Percentiles rank a stretch among this genome's conserved stretches.
These are phyloP conservation scores for Haliaeetus leucogaster DNA, from an alignment of 2,113 vertebrate genomes.

Conservation along the genomic window DNA sequence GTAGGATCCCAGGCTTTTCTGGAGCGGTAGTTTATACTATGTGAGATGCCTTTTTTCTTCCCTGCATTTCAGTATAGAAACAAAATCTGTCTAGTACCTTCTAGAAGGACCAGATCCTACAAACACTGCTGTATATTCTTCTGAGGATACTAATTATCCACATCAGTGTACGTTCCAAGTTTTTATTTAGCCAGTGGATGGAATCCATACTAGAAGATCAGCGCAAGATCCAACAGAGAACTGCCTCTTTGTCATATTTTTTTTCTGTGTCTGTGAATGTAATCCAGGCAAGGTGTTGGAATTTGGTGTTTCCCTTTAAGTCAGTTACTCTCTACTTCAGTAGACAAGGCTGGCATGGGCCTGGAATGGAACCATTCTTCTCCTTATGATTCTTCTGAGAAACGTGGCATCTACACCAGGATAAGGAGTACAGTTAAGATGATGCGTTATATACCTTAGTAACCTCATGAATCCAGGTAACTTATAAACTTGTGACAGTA, in stretches of 20 bases:
- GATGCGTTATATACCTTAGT: neutral
- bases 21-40: neutral
- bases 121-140: neutral
- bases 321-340: neutral
- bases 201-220: neutral
- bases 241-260: neutral
- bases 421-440: neutral
- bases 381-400: neutral
- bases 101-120: neutral
- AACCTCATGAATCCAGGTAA: neutral
- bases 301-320: neutral
- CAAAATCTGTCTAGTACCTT: neutral
- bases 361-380: neutral
- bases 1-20: neutral
- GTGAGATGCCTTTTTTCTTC: neutral
- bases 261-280: neutral
- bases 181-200: neutral
- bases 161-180: neutral
- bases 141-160: neutral
- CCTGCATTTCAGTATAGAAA: neutral
- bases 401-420: neutral
- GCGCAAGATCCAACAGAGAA: neutral
- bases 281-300: neutral
- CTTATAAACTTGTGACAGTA: neutral
- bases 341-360: neutral